These are phyloP conservation scores for Meiosimyza platycephala DNA, from an alignment of 2,888 invertebrate species.

Conservation along the genomic window DNA sequence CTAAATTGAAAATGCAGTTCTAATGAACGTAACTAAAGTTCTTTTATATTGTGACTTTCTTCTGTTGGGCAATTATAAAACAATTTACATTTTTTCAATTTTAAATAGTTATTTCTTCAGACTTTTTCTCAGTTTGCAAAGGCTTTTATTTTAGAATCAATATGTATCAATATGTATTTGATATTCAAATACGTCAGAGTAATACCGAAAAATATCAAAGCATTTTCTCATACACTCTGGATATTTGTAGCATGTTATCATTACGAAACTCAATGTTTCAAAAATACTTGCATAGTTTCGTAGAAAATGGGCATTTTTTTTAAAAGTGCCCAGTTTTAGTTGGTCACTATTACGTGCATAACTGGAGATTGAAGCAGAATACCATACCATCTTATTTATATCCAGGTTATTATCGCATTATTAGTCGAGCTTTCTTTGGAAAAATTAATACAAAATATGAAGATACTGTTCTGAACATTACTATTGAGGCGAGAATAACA, in stretches of 20 bases:
- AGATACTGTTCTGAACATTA: neutral
- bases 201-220: slow-evolving; percentile 24
- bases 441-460: slow-evolving; percentile 36
- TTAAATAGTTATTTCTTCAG: too few relatives aligned
- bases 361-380: slow-evolving; percentile 42
- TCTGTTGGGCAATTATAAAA: too few relatives aligned
- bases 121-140: too few relatives aligned
- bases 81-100: too few relatives aligned
- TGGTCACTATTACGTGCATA: slow-evolving; percentile 43
- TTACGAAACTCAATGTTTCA: slow-evolving; percentile 50
- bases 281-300: slow-evolving; percentile 50
- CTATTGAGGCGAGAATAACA: neutral
- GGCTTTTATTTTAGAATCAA: too few relatives aligned
- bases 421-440: slow-evolving; percentile 44
- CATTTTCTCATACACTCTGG: slow-evolving; percentile 49
- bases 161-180: too few relatives aligned
- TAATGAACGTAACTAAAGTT: too few relatives aligned
- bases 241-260: slow-evolving; percentile 49
- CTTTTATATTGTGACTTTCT: too few relatives aligned
- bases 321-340: slow-evolving; percentile 50
- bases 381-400: slow-evolving; percentile 48
- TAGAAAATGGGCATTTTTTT: slow-evolving; percentile 51
- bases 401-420: slow-evolving; percentile 46
- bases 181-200: slow-evolving; percentile 31
- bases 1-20: too few relatives aligned